Evolutionary conservation across 2,888 invertebrate species (phyloP).

Genomic region (Melinopterus prodromus): DNA sequence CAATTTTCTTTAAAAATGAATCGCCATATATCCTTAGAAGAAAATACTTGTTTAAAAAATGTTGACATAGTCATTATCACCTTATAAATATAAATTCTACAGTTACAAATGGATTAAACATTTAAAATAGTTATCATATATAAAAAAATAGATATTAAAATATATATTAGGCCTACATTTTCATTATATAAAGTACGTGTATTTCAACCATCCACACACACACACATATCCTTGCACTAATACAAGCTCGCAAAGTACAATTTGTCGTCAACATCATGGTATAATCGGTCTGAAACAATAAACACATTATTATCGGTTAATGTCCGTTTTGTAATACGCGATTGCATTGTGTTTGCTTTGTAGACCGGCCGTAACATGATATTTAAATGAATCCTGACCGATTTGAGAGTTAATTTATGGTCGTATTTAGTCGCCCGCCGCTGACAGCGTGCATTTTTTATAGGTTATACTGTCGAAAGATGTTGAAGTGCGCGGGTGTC

Average conservation of each 20-base stretch:
- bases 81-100: too few relatives aligned
- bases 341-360: background rate
- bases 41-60: too few relatives aligned
- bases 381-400: background rate
- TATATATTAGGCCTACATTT: too few relatives aligned
- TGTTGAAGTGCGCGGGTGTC: background rate
- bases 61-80: too few relatives aligned
- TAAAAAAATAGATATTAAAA: too few relatives aligned
- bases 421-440: slow-evolving; percentile 4
- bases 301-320: background rate
- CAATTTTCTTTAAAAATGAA: too few relatives aligned
- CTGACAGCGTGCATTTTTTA: background rate
- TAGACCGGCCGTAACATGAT: background rate
- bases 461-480: background rate
- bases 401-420: background rate
- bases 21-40: too few relatives aligned
- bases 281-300: background rate
- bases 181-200: too few relatives aligned
- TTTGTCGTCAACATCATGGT: background rate
- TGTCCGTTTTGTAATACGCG: background rate
- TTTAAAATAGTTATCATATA: too few relatives aligned
- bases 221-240: background rate
- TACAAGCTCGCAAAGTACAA: background rate
- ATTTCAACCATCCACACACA: background rate
- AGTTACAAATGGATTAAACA: too few relatives aligned